Evolutionary conservation across 2,797 vertebrate species (phyloP).

Genomic region (Sebastes flavidus): DNA sequence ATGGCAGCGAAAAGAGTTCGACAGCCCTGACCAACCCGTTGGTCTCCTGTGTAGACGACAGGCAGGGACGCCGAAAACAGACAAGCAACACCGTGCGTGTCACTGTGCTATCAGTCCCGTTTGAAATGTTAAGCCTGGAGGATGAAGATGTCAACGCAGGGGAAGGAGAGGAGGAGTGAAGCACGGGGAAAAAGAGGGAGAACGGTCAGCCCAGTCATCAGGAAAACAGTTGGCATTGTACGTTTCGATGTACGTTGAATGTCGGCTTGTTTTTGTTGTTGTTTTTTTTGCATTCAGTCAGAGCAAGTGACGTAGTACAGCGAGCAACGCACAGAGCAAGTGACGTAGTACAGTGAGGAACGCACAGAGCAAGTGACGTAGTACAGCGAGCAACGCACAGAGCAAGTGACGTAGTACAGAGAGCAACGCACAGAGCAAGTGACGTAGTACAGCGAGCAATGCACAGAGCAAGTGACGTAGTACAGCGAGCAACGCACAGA

Average conservation of each 20-base stretch:
- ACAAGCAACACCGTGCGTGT: constrained; percentile 22
- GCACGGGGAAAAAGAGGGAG: too few species aligned
- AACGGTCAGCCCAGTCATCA: too few species aligned
- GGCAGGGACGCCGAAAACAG: constrained; percentile 34
- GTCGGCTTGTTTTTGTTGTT: background rate
- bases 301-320: background rate
- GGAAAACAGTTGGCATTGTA: background rate
- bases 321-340: background rate
- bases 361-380: too few species aligned
- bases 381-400: background rate
- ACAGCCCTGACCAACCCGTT: constrained; percentile 43
- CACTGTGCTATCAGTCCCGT: constrained; percentile 47
- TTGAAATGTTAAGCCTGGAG: constrained; percentile 52
- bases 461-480: too few species aligned
- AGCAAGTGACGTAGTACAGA: background rate
- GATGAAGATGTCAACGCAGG: constrained; percentile 28
- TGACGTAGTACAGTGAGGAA: accelerated
- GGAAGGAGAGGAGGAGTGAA: background rate
- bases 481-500: too few species aligned
- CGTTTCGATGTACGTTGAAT: background rate
- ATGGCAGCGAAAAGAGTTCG: constrained; percentile 51
- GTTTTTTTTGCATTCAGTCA: background rate
- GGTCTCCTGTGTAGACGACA: constrained; percentile 41
- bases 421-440: too few species aligned
- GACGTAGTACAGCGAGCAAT: accelerated